A percentile compares a stretch with the other conserved stretches of the same genome.
Conservation (phyloP, 1,140 invertebrate species). For the Adoxophyes honmai region DNA sequence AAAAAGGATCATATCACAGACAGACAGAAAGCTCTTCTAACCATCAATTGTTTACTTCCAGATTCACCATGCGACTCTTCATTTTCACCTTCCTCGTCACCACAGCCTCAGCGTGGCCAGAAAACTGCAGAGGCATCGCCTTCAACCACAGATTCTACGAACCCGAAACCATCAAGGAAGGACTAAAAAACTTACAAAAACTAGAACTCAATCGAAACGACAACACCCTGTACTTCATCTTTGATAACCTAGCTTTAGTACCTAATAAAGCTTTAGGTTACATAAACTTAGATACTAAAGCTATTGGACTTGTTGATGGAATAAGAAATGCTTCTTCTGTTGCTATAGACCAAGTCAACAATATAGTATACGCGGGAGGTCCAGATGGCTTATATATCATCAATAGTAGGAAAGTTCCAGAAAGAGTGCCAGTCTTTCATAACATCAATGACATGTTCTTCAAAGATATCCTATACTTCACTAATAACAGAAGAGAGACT, state of each 20-base stretch:
- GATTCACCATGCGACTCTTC: too few species aligned
- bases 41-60: too few species aligned
- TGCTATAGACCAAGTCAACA: neutral
- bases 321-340: neutral
- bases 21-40: too few species aligned
- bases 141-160: conserved; percentile 10
- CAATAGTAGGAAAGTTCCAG: neutral
- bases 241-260: neutral
- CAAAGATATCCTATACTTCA: conserved; percentile 8
- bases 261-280: neutral
- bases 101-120: too few species aligned
- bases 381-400: conserved; percentile 5
- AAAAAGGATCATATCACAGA: too few species aligned
- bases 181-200: neutral
- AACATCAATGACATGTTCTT: conserved; percentile 5
- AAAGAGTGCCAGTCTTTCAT: neutral
- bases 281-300: neutral
- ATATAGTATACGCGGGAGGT: neutral
- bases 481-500: neutral
- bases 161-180: neutral
- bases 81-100: too few species aligned
- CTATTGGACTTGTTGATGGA: neutral
- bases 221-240: neutral
- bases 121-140: neutral
- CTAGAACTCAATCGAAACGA: neutral